Conservation (phyloP, 1,140 invertebrate genomes). For the Elysia chlorotica region DNA sequence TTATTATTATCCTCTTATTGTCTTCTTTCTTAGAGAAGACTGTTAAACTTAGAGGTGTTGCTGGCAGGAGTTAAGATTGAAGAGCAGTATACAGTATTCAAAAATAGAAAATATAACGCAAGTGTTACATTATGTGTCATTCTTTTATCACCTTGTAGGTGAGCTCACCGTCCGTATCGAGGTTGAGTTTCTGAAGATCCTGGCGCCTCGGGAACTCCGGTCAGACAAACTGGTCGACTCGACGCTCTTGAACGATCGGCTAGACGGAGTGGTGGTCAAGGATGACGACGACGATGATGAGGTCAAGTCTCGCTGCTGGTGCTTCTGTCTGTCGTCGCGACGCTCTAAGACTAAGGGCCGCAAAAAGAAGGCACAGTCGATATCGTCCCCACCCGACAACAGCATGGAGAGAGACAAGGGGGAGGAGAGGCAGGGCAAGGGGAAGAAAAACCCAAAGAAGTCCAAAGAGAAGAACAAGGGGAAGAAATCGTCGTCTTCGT, state of each 20-base stretch:
- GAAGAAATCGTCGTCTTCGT: background rate
- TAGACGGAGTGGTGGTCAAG: background rate
- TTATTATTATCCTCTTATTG: too few relatives aligned
- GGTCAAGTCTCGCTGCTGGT: constrained; percentile 37
- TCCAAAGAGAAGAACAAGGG: background rate
- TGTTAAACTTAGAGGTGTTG: too few relatives aligned
- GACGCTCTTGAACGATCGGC: constrained; percentile 2
- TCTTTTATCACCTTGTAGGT: constrained; percentile 33
- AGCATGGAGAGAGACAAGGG: too few relatives aligned
- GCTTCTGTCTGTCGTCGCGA: constrained; percentile 38
- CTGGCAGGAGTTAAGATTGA: too few relatives aligned
- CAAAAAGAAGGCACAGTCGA: constrained; percentile 3
- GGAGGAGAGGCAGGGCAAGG: too few relatives aligned
- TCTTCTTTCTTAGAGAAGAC: too few relatives aligned
- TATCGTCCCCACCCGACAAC: too few relatives aligned
- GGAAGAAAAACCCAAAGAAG: constrained; percentile 22
- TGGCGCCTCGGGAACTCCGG: constrained; percentile 35
- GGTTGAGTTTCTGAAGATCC: constrained; percentile 36
- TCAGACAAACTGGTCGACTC: constrained; percentile 29
- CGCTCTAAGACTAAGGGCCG: constrained; percentile 14
- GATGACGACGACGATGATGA: constrained; percentile 32
- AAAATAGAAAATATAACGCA: too few relatives aligned
- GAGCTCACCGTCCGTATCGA: constrained; percentile 40
- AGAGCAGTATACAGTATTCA: too few relatives aligned
- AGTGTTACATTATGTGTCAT: too few relatives aligned